Conservation (phyloP, 2,888 invertebrate genomes). For the Oegoconia quadripuncta region DNA sequence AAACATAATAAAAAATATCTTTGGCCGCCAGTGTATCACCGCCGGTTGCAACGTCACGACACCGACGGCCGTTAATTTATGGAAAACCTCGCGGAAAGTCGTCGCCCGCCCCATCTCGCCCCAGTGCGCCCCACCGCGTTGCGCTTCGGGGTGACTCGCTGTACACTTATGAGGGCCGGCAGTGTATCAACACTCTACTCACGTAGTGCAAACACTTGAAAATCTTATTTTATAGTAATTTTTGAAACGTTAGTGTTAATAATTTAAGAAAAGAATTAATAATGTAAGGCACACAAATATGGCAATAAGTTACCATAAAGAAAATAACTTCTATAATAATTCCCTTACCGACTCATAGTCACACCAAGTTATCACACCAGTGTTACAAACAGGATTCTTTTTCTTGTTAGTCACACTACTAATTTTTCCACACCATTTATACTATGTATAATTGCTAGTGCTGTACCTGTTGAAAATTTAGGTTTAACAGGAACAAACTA, state of each 20-base stretch:
- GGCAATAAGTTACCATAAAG: too few relatives aligned
- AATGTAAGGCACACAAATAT: too few relatives aligned
- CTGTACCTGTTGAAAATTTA: too few relatives aligned
- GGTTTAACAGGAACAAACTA: too few relatives aligned
- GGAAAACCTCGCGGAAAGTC: constrained; percentile 51
- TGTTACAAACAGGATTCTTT: too few relatives aligned
- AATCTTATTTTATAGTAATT: background rate
- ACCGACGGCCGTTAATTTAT: constrained; percentile 65
- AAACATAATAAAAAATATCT: too few relatives aligned
- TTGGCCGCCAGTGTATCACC: constrained; percentile 35
- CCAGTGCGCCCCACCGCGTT: constrained; percentile 13
- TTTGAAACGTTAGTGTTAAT: background rate
- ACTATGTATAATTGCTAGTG: too few relatives aligned
- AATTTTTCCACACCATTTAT: too few relatives aligned
- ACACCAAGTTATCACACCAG: too few relatives aligned
- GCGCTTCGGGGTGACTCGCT: constrained; percentile 19
- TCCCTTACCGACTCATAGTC: too few relatives aligned
- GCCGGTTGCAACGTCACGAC: constrained; percentile 43
- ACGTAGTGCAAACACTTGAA: constrained; percentile 4
- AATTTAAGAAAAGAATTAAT: background rate
- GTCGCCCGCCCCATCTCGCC: background rate
- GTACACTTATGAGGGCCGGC: constrained; percentile 9
- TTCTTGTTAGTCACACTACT: too few relatives aligned
- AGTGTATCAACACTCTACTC: constrained; percentile 19
- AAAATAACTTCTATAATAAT: too few relatives aligned